These are phyloP conservation scores for Lasioglossum pauxillum DNA, from an alignment of 2,888 invertebrate genomes.

Conservation along the genomic window DNA sequence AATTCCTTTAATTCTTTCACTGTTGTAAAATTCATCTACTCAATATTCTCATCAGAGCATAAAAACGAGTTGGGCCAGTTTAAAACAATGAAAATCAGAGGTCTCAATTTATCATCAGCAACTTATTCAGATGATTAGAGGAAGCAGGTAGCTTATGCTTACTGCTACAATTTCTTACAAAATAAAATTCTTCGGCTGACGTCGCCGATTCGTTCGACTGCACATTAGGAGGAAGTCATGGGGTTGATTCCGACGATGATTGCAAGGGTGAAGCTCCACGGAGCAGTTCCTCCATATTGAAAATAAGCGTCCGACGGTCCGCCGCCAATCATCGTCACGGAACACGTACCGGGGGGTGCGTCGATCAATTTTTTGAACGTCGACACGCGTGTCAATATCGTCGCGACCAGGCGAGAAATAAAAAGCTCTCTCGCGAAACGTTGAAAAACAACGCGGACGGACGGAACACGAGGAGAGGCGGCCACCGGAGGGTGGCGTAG, in stretches of 20 bases:
- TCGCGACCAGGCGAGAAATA: slow-evolving; percentile 55
- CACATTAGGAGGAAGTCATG: background rate
- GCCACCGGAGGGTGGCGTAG: background rate
- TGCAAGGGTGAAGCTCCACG: background rate
- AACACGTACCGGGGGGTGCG: slow-evolving; percentile 25
- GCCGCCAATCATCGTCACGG: slow-evolving; percentile 45
- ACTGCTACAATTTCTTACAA: no score
- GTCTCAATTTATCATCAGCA: no score
- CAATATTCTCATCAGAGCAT: no score
- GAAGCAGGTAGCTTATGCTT: no score
- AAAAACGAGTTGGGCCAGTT: no score
- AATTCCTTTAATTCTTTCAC: no score
- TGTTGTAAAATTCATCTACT: no score
- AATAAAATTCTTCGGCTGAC: background rate
- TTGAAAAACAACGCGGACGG: background rate
- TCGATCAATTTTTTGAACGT: slow-evolving; percentile 62
- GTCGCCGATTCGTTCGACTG: background rate
- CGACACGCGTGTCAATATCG: slow-evolving; percentile 58
- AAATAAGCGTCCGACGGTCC: background rate
- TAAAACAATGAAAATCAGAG: no score
- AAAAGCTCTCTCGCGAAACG: slow-evolving; percentile 23
- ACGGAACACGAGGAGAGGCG: background rate
- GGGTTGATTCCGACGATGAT: background rate
- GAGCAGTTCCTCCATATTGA: background rate
- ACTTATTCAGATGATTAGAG: no score